These are phyloP conservation scores for Nephrotoma flavescens DNA, from an alignment of 2,888 invertebrate species.

Conservation along the genomic window DNA sequence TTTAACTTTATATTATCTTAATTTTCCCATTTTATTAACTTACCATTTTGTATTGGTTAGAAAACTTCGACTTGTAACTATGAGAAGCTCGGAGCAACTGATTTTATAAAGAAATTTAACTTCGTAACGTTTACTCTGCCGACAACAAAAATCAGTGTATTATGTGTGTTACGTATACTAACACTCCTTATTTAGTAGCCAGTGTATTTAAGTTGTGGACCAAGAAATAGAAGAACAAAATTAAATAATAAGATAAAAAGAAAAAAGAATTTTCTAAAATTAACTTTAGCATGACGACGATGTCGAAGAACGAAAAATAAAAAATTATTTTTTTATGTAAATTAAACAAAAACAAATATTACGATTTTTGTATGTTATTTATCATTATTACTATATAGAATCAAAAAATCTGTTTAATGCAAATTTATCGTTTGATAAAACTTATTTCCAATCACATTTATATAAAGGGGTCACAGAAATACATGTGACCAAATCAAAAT, in stretches of 20 bases:
- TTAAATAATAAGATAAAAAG: not conserved
- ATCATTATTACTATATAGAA: not conserved
- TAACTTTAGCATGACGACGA: constrained; percentile 1
- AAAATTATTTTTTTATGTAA: not conserved
- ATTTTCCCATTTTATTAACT: not conserved
- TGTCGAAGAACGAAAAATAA: not conserved
- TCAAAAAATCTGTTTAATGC: not conserved
- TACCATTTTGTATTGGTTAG: constrained; percentile 13
- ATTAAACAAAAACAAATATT: not conserved
- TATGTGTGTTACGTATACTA: constrained; percentile 12
- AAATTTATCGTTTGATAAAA: not conserved
- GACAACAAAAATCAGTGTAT: not conserved
- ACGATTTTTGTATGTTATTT: not conserved
- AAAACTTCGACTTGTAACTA: constrained; percentile 22
- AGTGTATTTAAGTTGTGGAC: constrained; percentile 15
- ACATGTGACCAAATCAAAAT: not conserved
- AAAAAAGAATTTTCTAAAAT: constrained; percentile 18
- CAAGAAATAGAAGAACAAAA: constrained; percentile 15
- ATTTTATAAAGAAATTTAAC: constrained; percentile 14
- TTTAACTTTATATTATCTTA: not conserved
- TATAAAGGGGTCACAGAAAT: too few relatives aligned
- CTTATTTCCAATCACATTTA: not conserved
- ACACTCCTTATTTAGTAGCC: constrained; percentile 17
- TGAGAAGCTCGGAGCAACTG: constrained; percentile 34
- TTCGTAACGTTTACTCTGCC: constrained; percentile 5